A percentile compares a stretch with the other conserved stretches of the same genome.
phyloP scores from a whole-genome alignment of 2,797 vertebrate species.

The Tolypeutes matacus region DNA sequence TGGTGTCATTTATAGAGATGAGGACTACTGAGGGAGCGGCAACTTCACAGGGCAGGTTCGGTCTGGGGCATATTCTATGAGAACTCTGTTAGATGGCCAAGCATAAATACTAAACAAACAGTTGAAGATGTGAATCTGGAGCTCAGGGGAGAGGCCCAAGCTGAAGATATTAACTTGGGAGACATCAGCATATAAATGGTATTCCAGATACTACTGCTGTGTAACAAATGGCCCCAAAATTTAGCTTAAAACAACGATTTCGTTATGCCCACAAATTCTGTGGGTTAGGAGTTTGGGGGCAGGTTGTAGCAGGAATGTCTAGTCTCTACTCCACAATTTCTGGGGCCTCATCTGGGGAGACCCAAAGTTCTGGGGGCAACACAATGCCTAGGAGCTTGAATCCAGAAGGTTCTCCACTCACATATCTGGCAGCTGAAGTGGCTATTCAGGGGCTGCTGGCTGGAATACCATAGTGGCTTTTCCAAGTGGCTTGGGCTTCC shows the following conservation, averaged over 20 bases:
- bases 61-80: background rate
- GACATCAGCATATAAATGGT: background rate
- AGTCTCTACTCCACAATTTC: background rate
- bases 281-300: background rate
- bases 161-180: background rate
- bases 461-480: background rate
- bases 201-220: background rate
- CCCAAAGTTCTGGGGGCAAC: background rate
- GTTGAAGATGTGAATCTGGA: background rate
- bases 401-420: background rate
- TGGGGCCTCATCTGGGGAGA: background rate
- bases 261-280: background rate
- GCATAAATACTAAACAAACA: background rate
- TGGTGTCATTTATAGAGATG: background rate
- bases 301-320: background rate
- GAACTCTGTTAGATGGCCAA: background rate
- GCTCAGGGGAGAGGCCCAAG: background rate
- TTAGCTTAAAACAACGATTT: constrained; percentile 4
- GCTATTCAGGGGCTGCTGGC: background rate
- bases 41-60: background rate
- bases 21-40: background rate
- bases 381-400: background rate
- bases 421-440: background rate
- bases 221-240: background rate
- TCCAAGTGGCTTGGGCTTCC: background rate